Percentiles rank a stretch among this genome's conserved stretches.
These are phyloP conservation scores for Tillus elongatus DNA, from an alignment of 2,888 invertebrate species.

Conservation along the genomic window DNA sequence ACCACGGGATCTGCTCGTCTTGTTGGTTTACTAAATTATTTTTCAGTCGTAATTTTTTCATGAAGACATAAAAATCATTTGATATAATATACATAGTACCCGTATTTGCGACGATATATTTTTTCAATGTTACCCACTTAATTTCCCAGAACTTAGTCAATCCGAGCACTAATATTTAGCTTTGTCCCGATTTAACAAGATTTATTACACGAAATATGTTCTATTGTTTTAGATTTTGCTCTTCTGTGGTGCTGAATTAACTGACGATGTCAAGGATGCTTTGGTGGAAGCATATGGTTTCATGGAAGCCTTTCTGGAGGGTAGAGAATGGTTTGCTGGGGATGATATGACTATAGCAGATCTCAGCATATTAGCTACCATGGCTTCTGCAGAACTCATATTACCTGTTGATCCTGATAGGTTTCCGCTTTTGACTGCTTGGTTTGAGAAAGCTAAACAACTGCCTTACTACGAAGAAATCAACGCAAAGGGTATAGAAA, in stretches of 20 bases:
- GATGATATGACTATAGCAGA: constrained; percentile 34
- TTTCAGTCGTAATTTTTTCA: too few relatives aligned
- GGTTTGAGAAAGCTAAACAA: constrained; percentile 36
- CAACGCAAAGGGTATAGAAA: constrained; percentile 24
- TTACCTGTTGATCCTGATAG: constrained; percentile 38
- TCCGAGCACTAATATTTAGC: too few relatives aligned
- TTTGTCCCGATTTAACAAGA: too few relatives aligned
- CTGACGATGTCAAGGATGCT: constrained; percentile 35
- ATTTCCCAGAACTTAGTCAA: too few relatives aligned
- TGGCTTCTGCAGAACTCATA: constrained; percentile 42
- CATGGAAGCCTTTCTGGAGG: constrained; percentile 31
- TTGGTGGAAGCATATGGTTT: constrained; percentile 34
- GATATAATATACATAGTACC: too few relatives aligned
- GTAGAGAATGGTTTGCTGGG: constrained; percentile 28
- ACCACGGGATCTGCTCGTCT: too few relatives aligned
- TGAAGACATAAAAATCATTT: too few relatives aligned
- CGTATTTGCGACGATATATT: too few relatives aligned
- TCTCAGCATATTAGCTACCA: constrained; percentile 35
- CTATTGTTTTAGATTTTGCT: constrained; percentile 24
- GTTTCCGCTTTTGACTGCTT: constrained; percentile 36
- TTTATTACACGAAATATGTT: too few relatives aligned
- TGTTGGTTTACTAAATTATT: too few relatives aligned
- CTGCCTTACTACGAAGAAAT: constrained; percentile 30
- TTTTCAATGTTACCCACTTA: too few relatives aligned
- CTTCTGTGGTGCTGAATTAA: constrained; percentile 34